Base-by-base conservation (phyloP, 2,113 vertebrate genomes). In the Narcine bancroftii region DNA sequence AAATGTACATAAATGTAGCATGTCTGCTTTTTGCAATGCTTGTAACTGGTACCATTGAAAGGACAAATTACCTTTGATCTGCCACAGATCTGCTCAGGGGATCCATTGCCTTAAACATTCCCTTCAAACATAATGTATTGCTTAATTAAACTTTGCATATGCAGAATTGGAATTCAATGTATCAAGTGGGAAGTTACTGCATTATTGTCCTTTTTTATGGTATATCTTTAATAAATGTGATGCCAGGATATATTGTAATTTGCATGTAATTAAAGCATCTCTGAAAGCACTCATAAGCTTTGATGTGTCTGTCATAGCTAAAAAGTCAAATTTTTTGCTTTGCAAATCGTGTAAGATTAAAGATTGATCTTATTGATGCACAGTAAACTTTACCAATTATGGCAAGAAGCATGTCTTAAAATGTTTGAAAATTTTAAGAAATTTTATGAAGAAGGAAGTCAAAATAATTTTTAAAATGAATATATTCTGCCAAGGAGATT, bases 91-190 rank as follows among this genome's bases (percentile, higher is more conserved):
- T 95, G 97, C 98, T 97, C 97, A 92, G 93, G 98, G 97, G 98
- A 99, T 97, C 97, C 97, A 98, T 97, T 98, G 98, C 96, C 97
- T 96, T 97, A 96, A 97, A 96, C 95, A 95, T 96, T 97, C 96
- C 97, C 97, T 98, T 99, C 98, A 98, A 98, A 97, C 95, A 97
- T 97, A 98, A 99, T 99, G 97, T 99, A 99, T 98, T 97, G 97
- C 97, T 99, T 98, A 98, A 99, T 99, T 99, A 99, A 98, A 97
- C 96, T 97, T 97, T 96, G 95, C 96, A 97, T 97, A 98, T 97
- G 98, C 97, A 97, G 98, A 97, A 98, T 98, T 96, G 97, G 96
- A 98, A 97, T 96, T n/a, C 95, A 95, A 96, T 96, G 96, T 97
- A 96, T 97, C 96, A 97, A 96, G 95, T 97, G 96, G 95, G 95